Evolutionary conservation across 2,888 invertebrate genomes (phyloP).

Genomic region (Sympetrum striolatum): DNA sequence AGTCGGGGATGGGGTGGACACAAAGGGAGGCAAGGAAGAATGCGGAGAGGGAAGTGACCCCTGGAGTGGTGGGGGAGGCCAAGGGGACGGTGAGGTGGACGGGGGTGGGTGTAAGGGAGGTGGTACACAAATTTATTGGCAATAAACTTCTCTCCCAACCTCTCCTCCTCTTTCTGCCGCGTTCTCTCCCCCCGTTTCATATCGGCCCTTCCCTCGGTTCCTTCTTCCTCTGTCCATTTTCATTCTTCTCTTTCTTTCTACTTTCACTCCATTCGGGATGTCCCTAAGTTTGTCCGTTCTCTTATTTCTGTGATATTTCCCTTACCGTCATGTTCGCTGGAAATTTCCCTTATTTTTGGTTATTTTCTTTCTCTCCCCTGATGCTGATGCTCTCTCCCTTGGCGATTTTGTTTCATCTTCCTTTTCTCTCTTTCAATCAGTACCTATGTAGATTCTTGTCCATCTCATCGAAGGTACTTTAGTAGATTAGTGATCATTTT

Average conservation of each 20-base stretch:
- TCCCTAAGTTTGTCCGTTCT: neutral
- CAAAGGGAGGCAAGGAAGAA: constrained; percentile 18
- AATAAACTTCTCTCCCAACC: constrained; percentile 59
- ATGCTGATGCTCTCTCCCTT: neutral
- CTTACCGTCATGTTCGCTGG: neutral
- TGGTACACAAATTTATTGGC: constrained; percentile 59
- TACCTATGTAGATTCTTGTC: neutral
- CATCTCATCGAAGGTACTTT: neutral
- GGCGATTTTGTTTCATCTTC: neutral
- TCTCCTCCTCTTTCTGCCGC: constrained; percentile 51
- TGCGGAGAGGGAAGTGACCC: neutral
- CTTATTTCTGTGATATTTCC: neutral
- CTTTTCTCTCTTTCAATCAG: neutral
- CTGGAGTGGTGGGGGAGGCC: neutral
- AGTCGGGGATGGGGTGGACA: neutral
- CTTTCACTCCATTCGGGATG: neutral
- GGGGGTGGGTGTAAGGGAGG: constrained; percentile 53
- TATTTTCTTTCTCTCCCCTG: neutral
- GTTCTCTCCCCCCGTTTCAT: constrained; percentile 38
- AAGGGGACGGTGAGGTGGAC: constrained; percentile 37
- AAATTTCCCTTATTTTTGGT: no score
- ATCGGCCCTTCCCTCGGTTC: neutral
- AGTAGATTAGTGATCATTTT: no score
- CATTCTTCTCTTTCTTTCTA: neutral
- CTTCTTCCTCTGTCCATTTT: neutral